Evolutionary conservation across 2,797 vertebrate genomes (phyloP).

Genomic region (Cirrhinus molitorella): DNA sequence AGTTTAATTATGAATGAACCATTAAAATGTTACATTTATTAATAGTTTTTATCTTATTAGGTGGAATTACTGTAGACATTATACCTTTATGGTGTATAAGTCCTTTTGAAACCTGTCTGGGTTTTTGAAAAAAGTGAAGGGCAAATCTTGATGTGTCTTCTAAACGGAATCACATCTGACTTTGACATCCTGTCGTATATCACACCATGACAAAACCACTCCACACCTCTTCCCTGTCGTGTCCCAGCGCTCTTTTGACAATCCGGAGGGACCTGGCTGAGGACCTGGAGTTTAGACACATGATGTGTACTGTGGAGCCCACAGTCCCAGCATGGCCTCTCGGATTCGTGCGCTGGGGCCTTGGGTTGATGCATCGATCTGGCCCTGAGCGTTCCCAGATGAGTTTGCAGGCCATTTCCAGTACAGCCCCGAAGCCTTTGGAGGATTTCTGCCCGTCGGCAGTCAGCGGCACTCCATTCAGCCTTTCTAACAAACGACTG

Average conservation of each 20-base stretch:
- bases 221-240: constrained; percentile 36
- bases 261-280: constrained; percentile 35
- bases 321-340: constrained; percentile 73
- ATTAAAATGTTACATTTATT: background rate
- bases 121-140: background rate
- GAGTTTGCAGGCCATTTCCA: constrained; percentile 77
- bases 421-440: constrained; percentile 67
- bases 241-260: constrained; percentile 39
- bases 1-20: background rate
- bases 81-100: background rate
- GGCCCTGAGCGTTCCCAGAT: constrained; percentile 78
- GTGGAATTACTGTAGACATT: background rate
- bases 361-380: constrained; percentile 81
- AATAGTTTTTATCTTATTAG: background rate
- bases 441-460: constrained; percentile 75
- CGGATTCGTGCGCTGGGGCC: constrained; percentile 74
- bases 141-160: constrained; percentile 35
- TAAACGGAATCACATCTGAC: constrained; percentile 5
- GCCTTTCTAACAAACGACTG: constrained; percentile 66
- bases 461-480: constrained; percentile 65
- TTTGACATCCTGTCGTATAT: constrained; percentile 42
- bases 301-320: constrained; percentile 71
- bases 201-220: constrained; percentile 39
- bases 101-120: background rate
- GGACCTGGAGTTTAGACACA: constrained; percentile 71